Evolutionary conservation across 2,113 vertebrate species (phyloP), one percentile per base, ranked within the genome.

Genomic region (Salvelinus sp.): DNA sequence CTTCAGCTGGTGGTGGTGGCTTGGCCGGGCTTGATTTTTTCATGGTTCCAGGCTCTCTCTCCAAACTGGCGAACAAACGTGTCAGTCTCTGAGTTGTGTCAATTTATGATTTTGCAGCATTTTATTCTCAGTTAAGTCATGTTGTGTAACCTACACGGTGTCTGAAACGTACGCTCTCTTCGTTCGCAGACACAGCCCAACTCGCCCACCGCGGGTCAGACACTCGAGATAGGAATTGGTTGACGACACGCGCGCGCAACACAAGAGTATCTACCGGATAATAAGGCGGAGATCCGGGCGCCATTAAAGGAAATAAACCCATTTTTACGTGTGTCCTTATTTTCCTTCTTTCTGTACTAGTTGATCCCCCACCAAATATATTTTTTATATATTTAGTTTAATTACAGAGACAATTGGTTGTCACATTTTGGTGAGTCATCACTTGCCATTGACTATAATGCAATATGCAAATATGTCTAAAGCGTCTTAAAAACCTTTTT

Each of bases 11-110:
- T 69, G 83, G 83, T 58, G 57, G 89, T 28, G 81, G 85, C 76
- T 92, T 93, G 0, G 88, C 76, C 1, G 92, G 93, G 75, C 92
- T 94, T 79, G 87, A 92, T 81, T 93, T 94, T 91, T 92, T 94
- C 93, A 94, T 94, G 81, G 68, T 85, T 78, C 62, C 69, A 63
- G 47, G 48, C 66, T 20, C 70, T 75, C 81, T 69, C 38, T 73
- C 28, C 30, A 30, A 70, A 60, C 28, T 58, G 25, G 54, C n/a
- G 54, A 58, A 68, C 22, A 66, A 78, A 83, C 72, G 77, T 68
- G 82, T 83, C 74, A 82, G 80, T n/a, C 47, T 10, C 67, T 63
- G 73, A 60, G 63, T 75, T 68, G 82, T 50, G 76, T 77, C 57
- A 23, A 54, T 62, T 22, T 76, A 76, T 25, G 18, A 4, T 71